A percentile compares a stretch with the other conserved stretches of the same genome.
phyloP scores from a whole-genome alignment of 2,797 vertebrate genomes.

The Pantherophis alleghaniensis region DNA sequence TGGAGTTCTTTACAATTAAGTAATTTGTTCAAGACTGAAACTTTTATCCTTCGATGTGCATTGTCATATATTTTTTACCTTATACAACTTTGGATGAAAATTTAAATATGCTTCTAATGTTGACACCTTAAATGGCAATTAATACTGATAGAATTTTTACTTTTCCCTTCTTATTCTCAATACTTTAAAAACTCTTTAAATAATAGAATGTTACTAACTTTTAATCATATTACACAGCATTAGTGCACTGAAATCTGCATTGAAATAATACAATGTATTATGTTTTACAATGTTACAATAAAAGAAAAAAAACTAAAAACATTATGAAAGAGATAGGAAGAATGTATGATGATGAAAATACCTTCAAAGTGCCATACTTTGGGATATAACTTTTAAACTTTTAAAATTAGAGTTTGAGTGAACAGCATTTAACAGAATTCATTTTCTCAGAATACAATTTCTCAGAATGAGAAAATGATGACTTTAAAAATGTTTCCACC shows the following conservation, averaged over 20 bases:
- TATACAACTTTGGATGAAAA: background rate
- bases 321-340: conserved; percentile 8
- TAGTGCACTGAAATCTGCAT: background rate
- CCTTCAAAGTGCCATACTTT: background rate
- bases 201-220: background rate
- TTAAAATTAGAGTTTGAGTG: conserved; percentile 10
- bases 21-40: background rate
- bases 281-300: background rate
- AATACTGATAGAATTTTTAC: background rate
- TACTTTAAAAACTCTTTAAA: background rate
- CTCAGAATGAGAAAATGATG: background rate
- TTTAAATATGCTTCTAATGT: background rate
- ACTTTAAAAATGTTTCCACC: background rate
- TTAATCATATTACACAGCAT: background rate
- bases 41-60: background rate
- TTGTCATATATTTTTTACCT: background rate
- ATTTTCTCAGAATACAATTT: background rate
- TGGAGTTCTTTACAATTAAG: background rate
- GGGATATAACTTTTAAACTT: conserved; percentile 33
- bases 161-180: background rate
- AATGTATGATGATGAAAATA: conserved; percentile 28
- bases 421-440: background rate
- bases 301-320: background rate
- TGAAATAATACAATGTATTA: background rate
- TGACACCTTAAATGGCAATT: background rate